These are phyloP conservation scores for Sinosuthora webbiana DNA, from an alignment of 2,113 vertebrate species.

Conservation along the genomic window DNA sequence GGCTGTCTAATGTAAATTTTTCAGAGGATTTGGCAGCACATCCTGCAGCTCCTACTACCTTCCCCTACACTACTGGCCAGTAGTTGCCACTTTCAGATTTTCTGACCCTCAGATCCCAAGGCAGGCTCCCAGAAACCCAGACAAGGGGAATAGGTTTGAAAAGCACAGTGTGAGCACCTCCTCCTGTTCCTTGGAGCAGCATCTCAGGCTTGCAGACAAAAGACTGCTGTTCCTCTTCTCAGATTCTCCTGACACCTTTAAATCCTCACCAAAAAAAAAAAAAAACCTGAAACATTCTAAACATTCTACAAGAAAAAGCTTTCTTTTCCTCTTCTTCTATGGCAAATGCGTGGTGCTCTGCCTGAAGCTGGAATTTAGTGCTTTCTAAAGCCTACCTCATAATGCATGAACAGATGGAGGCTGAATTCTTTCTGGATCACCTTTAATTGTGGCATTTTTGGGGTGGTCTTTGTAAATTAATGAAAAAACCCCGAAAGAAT, in stretches of 20 bases:
- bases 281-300: not conserved
- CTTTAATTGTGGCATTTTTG: not conserved
- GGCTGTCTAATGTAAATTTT: not conserved
- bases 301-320: not conserved
- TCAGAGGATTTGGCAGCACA: not conserved
- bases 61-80: not conserved
- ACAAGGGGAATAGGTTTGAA: not conserved
- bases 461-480: not conserved
- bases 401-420: not conserved
- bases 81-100: not conserved
- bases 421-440: not conserved
- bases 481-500: not conserved
- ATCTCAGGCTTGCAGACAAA: not conserved
- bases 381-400: not conserved
- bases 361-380: not conserved
- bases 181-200: not conserved
- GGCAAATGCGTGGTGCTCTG: rapidly evolving
- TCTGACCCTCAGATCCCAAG: not conserved
- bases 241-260: not conserved
- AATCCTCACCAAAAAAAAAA: not conserved
- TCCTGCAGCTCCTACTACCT: not conserved
- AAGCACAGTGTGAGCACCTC: not conserved
- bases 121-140: not conserved
- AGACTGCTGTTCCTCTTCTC: not conserved
- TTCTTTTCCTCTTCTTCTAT: not conserved